Conservation (phyloP, 2,888 invertebrate genomes). For the Aquatica leii region DNA sequence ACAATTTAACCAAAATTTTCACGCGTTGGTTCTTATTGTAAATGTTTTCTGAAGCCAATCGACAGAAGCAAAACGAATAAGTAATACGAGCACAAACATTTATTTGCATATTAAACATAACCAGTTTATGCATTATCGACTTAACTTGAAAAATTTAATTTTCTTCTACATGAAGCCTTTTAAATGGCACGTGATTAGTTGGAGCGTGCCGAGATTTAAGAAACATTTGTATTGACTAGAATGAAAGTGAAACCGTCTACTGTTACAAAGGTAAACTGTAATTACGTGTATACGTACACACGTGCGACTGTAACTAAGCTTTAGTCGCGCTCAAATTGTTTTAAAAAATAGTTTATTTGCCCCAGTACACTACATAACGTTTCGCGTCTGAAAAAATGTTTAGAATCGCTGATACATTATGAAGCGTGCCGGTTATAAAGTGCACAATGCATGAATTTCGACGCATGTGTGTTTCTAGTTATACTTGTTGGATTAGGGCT, state of each 20-base stretch:
- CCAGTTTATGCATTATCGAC: slow-evolving; percentile 1
- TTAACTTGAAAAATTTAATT: slow-evolving; percentile 29
- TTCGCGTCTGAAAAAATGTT: slow-evolving; percentile 10
- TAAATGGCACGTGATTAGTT: slow-evolving; percentile 36
- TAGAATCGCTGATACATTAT: slow-evolving; percentile 30
- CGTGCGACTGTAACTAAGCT: slow-evolving; percentile 33
- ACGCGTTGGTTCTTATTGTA: no score
- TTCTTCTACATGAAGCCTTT: slow-evolving; percentile 33
- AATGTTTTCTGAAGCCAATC: no score
- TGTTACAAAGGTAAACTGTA: slow-evolving; percentile 35
- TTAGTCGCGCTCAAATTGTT: slow-evolving; percentile 27
- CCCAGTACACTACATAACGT: neutral
- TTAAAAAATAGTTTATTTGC: neutral
- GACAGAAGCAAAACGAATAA: neutral
- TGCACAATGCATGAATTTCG: slow-evolving; percentile 42
- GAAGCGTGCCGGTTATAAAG: slow-evolving; percentile 57
- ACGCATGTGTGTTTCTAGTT: slow-evolving; percentile 60
- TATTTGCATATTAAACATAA: slow-evolving; percentile 11
- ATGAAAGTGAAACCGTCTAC: slow-evolving; percentile 37
- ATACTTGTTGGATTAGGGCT: slow-evolving; percentile 62
- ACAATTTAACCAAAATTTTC: no score
- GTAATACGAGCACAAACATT: slow-evolving; percentile 1
- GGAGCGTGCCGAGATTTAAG: slow-evolving; percentile 37
- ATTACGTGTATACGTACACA: slow-evolving; percentile 32
- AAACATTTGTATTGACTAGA: slow-evolving; percentile 37